These are phyloP conservation scores for Trididemnum miniatum DNA, from an alignment of 23 tunicate species.

Conservation along the genomic window DNA sequence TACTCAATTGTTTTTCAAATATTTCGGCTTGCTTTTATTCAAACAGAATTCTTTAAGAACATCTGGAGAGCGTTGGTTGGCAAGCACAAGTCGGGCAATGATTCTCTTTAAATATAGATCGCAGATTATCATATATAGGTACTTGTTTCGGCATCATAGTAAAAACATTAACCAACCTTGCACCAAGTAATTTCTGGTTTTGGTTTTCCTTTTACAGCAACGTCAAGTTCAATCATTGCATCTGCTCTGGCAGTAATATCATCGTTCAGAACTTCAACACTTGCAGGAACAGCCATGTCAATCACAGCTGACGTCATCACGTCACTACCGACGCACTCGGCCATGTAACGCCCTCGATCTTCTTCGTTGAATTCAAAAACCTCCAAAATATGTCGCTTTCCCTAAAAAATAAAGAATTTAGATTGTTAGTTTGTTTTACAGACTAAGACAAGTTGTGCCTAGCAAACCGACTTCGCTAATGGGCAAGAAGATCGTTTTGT, in stretches of 20 bases:
- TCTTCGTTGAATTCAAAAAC: slow-evolving; percentile 52
- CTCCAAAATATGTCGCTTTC: slow-evolving; percentile 63
- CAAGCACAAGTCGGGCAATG: too few relatives aligned
- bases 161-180: slow-evolving; percentile 43
- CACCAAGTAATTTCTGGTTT: slow-evolving; percentile 62
- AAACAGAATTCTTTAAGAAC: too few relatives aligned
- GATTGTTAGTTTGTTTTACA: too few relatives aligned
- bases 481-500: too few relatives aligned
- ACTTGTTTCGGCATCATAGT: too few relatives aligned
- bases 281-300: slow-evolving; percentile 69
- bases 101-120: too few relatives aligned
- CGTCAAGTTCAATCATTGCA: slow-evolving; percentile 41
- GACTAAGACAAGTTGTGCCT: too few relatives aligned
- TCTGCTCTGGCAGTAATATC: slow-evolving; percentile 52
- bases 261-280: slow-evolving; percentile 37
- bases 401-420: slow-evolving; percentile 35
- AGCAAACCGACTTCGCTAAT: too few relatives aligned
- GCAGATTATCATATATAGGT: too few relatives aligned
- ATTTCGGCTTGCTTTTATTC: too few relatives aligned
- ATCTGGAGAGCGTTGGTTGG: too few relatives aligned
- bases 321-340: slow-evolving; percentile 52
- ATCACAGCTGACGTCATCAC: slow-evolving; percentile 65
- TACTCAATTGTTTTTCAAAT: too few relatives aligned
- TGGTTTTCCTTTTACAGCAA: slow-evolving; percentile 63
- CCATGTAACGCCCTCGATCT: slow-evolving; percentile 83